These are phyloP conservation scores for Scalopus aquaticus DNA, from an alignment of 2,113 vertebrate species.

Conservation along the genomic window DNA sequence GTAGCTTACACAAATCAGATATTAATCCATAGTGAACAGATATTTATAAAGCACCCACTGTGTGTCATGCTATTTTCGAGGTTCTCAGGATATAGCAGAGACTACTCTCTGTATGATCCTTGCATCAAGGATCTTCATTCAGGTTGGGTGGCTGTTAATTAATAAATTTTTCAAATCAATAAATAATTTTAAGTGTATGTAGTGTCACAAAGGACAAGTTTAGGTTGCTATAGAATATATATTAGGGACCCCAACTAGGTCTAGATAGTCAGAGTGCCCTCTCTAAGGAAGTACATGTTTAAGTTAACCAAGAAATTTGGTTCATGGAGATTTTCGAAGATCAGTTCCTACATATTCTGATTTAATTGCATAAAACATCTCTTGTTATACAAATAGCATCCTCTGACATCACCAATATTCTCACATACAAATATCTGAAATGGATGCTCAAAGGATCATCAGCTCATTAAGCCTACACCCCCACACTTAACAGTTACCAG, in stretches of 20 bases:
- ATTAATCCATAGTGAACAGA: background rate
- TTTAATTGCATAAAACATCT: background rate
- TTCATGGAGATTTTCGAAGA: background rate
- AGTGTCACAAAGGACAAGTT: background rate
- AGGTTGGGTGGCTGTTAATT: background rate
- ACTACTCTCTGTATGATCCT: background rate
- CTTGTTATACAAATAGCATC: background rate
- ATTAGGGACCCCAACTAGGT: background rate
- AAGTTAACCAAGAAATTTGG: background rate
- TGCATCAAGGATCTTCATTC: background rate
- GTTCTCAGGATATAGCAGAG: background rate
- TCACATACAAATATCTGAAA: background rate
- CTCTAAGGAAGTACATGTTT: background rate
- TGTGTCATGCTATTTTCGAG: background rate
- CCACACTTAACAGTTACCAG: background rate
- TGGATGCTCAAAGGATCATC: background rate
- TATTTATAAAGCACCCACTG: background rate
- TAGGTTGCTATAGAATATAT: background rate
- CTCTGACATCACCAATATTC: background rate
- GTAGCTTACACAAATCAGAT: background rate
- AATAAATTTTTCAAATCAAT: background rate
- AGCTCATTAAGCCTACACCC: background rate
- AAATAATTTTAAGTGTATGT: background rate
- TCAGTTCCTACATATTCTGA: background rate
- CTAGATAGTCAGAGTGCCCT: background rate